phyloP scores from a whole-genome alignment of 2,113 vertebrate species.

The Hemibagrus wyckioides region DNA sequence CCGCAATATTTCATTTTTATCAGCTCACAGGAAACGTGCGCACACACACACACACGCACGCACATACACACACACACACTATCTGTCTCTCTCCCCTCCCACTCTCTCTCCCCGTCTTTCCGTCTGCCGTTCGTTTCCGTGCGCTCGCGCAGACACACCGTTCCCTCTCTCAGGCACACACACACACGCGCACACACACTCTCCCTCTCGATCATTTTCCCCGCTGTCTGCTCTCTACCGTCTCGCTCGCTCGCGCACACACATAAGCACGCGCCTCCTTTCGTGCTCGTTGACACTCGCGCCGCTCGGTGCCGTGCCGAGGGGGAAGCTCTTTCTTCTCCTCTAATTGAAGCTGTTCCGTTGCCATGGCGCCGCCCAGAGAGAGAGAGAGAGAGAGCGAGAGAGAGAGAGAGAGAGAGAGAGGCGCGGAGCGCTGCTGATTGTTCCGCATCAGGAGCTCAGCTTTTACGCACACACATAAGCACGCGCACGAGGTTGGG shows the following conservation, averaged over 20 bases:
- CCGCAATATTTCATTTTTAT: constrained; percentile 58
- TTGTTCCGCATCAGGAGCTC: constrained; percentile 55
- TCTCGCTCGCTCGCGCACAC: constrained; percentile 43
- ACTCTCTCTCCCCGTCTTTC: constrained; percentile 33
- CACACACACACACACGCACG: background rate
- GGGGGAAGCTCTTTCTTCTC: constrained; percentile 61
- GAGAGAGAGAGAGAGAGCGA: constrained; percentile 40
- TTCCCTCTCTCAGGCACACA: constrained; percentile 28
- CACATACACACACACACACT: constrained; percentile 17
- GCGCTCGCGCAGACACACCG: constrained; percentile 33
- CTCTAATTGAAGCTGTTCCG: constrained; percentile 64
- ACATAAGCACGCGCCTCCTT: constrained; percentile 36
- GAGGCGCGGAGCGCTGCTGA: constrained; percentile 49
- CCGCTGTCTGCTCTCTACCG: constrained; percentile 43
- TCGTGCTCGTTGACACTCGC: constrained; percentile 54
- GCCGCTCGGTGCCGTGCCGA: constrained; percentile 52
- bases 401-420: constrained; percentile 20
- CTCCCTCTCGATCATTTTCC: constrained; percentile 48
- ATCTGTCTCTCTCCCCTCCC: constrained; percentile 27
- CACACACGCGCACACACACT: constrained; percentile 38
- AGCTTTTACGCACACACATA: constrained; percentile 49
- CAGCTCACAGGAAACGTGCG: constrained; percentile 51
- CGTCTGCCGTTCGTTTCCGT: constrained; percentile 49
- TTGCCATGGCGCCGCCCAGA: constrained; percentile 62
- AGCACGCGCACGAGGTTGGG: constrained; percentile 28